A percentile compares a stretch with the other conserved stretches of the same genome.
These are phyloP conservation scores for Calyptommatus sinebrachiatus DNA, from an alignment of 2,113 vertebrate genomes.

Conservation along the genomic window DNA sequence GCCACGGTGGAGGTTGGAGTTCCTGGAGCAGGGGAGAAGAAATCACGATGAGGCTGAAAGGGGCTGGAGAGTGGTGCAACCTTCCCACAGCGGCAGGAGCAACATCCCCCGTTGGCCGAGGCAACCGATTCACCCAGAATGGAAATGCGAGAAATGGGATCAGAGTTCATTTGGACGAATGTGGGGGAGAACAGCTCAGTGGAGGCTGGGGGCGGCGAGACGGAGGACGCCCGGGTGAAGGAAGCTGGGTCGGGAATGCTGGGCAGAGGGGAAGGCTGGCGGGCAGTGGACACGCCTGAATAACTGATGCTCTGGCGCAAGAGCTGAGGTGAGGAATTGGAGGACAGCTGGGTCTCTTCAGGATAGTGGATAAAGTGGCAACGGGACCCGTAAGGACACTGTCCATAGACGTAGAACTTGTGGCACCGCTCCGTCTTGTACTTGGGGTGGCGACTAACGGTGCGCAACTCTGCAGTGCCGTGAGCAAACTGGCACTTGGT, in stretches of 20 bases:
- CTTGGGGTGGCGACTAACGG: conserved; percentile 85
- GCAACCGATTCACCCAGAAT: conserved; percentile 14
- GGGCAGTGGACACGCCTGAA: conserved; percentile 73
- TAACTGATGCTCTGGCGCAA: conserved; percentile 84
- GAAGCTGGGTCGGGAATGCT: conserved; percentile 67
- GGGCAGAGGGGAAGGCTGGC: conserved; percentile 72
- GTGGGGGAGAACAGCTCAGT: conserved; percentile 75
- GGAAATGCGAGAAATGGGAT: conserved; percentile 73
- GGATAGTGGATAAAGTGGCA: conserved; percentile 87
- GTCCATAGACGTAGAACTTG: conserved; percentile 89
- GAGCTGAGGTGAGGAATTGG: conserved; percentile 64
- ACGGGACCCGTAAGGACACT: conserved; percentile 86
- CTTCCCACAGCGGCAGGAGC: conserved; percentile 77
- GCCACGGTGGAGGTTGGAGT: conserved; percentile 21
- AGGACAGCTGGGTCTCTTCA: conserved; percentile 54
- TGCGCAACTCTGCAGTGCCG: conserved; percentile 79
- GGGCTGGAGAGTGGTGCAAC: conserved; percentile 53
- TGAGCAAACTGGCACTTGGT: conserved; percentile 91
- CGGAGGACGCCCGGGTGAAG: conserved; percentile 77
- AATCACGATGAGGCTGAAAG: conserved; percentile 8
- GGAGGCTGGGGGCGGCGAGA: conserved; percentile 78
- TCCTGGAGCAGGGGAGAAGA: conserved; percentile 6
- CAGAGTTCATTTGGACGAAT: conserved; percentile 66
- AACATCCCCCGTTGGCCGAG: conserved; percentile 56
- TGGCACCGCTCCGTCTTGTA: conserved; percentile 91